A percentile compares a stretch with the other conserved stretches of the same genome.
phyloP scores from a whole-genome alignment of 2,888 invertebrate species.

The Erpobdella octoculata region DNA sequence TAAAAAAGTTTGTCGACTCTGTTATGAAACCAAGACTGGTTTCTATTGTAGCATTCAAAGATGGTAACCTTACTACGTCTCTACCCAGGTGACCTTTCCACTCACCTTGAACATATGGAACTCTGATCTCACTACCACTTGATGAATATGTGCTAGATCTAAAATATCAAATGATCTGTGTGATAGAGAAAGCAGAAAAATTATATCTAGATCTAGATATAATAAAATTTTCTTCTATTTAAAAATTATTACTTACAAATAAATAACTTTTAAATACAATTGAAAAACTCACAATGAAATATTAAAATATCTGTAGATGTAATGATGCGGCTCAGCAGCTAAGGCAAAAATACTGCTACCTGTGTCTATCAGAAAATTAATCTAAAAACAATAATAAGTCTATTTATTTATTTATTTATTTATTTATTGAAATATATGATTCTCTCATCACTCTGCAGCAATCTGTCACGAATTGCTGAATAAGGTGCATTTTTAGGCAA shows the following conservation, averaged over 20 bases:
- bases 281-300: slow-evolving; percentile 44
- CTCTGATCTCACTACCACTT: slow-evolving; percentile 39
- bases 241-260: no score
- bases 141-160: slow-evolving; percentile 23
- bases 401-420: not conserved
- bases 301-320: slow-evolving; percentile 52
- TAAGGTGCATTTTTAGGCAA: not conserved
- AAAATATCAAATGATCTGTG: no score
- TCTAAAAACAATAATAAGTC: slow-evolving; percentile 41
- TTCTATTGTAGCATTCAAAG: slow-evolving; percentile 48
- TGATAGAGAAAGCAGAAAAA: no score
- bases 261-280: no score
- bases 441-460: no score
- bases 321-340: slow-evolving; percentile 56
- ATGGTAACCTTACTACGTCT: slow-evolving; percentile 54
- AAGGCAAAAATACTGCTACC: slow-evolving; percentile 63
- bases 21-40: slow-evolving; percentile 59
- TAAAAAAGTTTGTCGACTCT: slow-evolving; percentile 58
- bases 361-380: slow-evolving; percentile 61
- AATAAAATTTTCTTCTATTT: no score
- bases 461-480: no score
- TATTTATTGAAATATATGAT: not conserved
- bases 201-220: no score
- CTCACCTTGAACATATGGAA: slow-evolving; percentile 59
- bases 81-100: slow-evolving; percentile 56